These are phyloP conservation scores for Phycodurus eques DNA, from an alignment of 2,113 vertebrate species.

Conservation along the genomic window DNA sequence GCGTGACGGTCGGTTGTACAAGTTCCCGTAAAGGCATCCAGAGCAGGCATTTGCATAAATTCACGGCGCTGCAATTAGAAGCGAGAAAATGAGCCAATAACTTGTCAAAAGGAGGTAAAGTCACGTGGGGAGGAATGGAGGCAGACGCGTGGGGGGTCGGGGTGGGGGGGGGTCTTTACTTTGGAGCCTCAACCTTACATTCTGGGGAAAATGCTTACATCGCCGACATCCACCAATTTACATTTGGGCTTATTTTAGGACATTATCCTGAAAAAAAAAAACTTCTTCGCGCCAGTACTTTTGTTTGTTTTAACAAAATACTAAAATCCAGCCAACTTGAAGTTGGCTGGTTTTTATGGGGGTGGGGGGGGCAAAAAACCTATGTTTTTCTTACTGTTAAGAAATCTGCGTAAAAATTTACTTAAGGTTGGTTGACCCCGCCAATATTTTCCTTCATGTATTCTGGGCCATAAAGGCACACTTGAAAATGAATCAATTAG, in stretches of 20 bases:
- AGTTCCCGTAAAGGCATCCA: slow-evolving; percentile 59
- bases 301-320: too few species aligned
- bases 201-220: slow-evolving; percentile 25
- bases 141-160: neutral
- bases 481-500: slow-evolving; percentile 47
- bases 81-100: slow-evolving; percentile 43
- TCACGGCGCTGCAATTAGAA: slow-evolving; percentile 62
- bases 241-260: too few species aligned
- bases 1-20: slow-evolving; percentile 7
- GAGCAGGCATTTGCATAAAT: slow-evolving; percentile 72
- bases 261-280: too few species aligned
- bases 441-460: neutral
- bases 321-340: neutral
- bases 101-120: neutral
- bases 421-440: neutral
- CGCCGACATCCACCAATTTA: neutral
- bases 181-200: neutral
- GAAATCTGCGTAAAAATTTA: neutral
- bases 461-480: neutral
- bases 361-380: neutral
- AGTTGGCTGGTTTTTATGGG: too few species aligned
- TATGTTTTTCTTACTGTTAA: neutral
- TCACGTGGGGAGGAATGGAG: neutral
- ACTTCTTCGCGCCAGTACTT: too few species aligned
- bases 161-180: neutral